Evolutionary conservation across 2,888 invertebrate genomes (phyloP).

Genomic region (Dolomedes plantarius): DNA sequence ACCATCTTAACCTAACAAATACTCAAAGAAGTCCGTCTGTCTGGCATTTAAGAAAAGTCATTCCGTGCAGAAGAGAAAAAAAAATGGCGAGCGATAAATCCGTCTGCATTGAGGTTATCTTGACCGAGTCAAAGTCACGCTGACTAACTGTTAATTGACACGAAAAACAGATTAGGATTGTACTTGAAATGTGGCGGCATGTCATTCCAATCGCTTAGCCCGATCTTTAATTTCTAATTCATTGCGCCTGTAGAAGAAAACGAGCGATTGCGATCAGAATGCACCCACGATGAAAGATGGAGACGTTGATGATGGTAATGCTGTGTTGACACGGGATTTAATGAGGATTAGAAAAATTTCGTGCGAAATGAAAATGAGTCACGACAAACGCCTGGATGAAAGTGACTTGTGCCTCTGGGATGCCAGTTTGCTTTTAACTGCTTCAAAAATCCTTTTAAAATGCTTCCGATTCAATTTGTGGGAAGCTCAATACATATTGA

Average conservation of each 20-base stretch:
- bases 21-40: too few species aligned
- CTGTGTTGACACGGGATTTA: background rate
- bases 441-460: too few species aligned
- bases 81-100: background rate
- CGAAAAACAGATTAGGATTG: background rate
- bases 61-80: background rate
- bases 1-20: too few species aligned
- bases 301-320: background rate
- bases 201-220: background rate
- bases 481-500: too few species aligned
- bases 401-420: too few species aligned
- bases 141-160: conserved; percentile 1
- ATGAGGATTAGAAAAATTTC: too few species aligned
- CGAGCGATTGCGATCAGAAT: background rate
- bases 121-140: background rate
- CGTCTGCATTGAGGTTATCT: background rate
- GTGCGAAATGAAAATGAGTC: too few species aligned
- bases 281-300: background rate
- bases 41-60: background rate
- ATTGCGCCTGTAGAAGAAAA: background rate
- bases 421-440: too few species aligned
- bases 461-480: too few species aligned
- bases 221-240: background rate
- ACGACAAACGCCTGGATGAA: too few species aligned
- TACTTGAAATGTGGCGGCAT: background rate